A percentile compares a stretch with the other conserved stretches of the same genome.
Conservation (phyloP, 2,797 vertebrate genomes). For the Coregonus suidteri region DNA sequence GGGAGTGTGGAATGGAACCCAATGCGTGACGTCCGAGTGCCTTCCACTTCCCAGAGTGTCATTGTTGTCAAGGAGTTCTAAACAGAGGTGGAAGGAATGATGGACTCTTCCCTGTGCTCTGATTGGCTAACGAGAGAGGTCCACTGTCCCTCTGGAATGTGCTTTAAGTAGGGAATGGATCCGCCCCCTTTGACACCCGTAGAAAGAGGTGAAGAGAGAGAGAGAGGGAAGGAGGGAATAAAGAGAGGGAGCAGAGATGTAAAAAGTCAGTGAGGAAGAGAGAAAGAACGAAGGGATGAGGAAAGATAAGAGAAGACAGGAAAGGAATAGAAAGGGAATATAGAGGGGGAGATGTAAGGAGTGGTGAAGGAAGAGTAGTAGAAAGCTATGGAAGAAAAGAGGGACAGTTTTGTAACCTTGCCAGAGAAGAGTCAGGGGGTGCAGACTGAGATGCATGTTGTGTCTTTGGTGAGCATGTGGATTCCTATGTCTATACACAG, state of each 20-base stretch:
- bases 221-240: not conserved
- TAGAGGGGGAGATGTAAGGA: not conserved
- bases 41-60: not conserved
- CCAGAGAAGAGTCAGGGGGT: not conserved
- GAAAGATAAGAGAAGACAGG: not conserved
- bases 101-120: constrained; percentile 3
- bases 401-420: not conserved
- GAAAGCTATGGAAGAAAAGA: not conserved
- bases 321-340: too few relatives aligned
- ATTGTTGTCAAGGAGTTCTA: constrained; percentile 3
- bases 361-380: not conserved
- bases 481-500: not conserved
- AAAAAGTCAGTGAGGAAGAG: not conserved
- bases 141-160: constrained; percentile 7
- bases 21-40: not conserved
- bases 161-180: not conserved
- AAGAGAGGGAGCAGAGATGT: too few relatives aligned
- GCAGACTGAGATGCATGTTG: not conserved
- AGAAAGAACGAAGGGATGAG: not conserved
- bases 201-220: not conserved
- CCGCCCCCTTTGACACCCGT: not conserved
- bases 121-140: not conserved
- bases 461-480: not conserved
- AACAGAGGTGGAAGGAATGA: constrained; percentile 1
- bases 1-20: not conserved